These are phyloP conservation scores for Stegophylla sp. DNA, from an alignment of 2,888 invertebrate genomes.

Conservation along the genomic window DNA sequence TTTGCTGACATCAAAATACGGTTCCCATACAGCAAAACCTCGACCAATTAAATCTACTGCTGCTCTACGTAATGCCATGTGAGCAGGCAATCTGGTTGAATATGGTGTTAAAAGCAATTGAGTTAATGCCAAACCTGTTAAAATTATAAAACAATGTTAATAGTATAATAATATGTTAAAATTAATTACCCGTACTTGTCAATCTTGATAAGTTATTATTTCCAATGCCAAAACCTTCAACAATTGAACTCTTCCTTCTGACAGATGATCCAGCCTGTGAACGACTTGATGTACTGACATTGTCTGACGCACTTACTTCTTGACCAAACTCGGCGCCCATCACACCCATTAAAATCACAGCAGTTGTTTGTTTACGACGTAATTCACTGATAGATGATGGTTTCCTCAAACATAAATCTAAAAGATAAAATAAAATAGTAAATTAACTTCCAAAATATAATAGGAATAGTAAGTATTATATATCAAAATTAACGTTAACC, in stretches of 20 bases:
- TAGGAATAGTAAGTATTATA: background rate
- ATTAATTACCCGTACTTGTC: slow-evolving; percentile 71
- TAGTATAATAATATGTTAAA: background rate
- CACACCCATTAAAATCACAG: slow-evolving; percentile 94
- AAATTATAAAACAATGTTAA: slow-evolving; percentile 7
- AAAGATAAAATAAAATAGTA: slow-evolving; percentile 41
- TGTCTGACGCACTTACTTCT: slow-evolving; percentile 71
- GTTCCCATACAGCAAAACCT: slow-evolving; percentile 99
- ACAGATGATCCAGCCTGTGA: slow-evolving; percentile 60
- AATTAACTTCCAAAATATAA: background rate
- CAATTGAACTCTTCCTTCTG: slow-evolving; percentile 80
- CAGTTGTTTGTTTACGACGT: slow-evolving; percentile 94
- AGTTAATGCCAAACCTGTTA: slow-evolving; percentile 80
- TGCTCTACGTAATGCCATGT: slow-evolving; percentile 91
- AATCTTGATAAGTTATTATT: slow-evolving; percentile 89
- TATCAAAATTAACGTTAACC: slow-evolving; percentile 65
- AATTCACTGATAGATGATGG: slow-evolving; percentile 85
- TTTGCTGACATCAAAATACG: slow-evolving; percentile 91
- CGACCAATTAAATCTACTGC: slow-evolving; percentile 97
- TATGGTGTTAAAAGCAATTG: slow-evolving; percentile 90
- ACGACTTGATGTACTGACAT: slow-evolving; percentile 46
- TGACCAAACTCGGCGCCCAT: slow-evolving; percentile 98
- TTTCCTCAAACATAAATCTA: slow-evolving; percentile 72
- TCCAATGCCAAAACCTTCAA: slow-evolving; percentile 85
- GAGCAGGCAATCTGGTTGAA: slow-evolving; percentile 81